phyloP scores from a whole-genome alignment of 1,140 invertebrate genomes.

The Wasmannia auropunctata region DNA sequence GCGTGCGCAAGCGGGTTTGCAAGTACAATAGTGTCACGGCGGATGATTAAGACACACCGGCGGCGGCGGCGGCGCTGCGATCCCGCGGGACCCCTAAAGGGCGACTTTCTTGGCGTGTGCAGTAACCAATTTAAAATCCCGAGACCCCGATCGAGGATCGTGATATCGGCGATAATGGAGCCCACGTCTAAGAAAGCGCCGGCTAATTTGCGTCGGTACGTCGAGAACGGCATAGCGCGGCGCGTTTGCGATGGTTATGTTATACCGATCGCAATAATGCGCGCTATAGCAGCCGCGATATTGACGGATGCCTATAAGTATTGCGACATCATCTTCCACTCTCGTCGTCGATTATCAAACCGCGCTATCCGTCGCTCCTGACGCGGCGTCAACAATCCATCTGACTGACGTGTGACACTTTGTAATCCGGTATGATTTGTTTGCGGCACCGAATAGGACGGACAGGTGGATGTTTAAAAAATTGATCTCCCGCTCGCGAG shows the following conservation, averaged over 20 bases:
- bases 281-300: slow-evolving; percentile 7
- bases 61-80: no score
- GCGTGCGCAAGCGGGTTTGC: slow-evolving; percentile 59
- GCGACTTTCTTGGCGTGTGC: neutral
- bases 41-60: slow-evolving; percentile 72
- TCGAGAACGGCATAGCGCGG: slow-evolving; percentile 44
- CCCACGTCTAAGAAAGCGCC: neutral
- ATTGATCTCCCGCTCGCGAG: neutral
- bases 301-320: slow-evolving; percentile 27
- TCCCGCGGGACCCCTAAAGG: neutral
- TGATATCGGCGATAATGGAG: neutral
- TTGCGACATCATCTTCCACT: slow-evolving; percentile 29
- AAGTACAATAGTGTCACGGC: slow-evolving; percentile 67
- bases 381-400: neutral
- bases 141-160: slow-evolving; percentile 19
- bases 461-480: neutral
- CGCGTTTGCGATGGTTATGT: slow-evolving; percentile 54
- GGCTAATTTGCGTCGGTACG: slow-evolving; percentile 42
- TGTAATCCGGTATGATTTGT: slow-evolving; percentile 35
- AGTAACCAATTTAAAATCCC: slow-evolving; percentile 66
- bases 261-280: slow-evolving; percentile 56
- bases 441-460: neutral
- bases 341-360: slow-evolving; percentile 8
- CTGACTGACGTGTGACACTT: slow-evolving; percentile 4
- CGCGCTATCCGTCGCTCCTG: neutral